A percentile compares a stretch with the other conserved stretches of the same genome.
Conservation (phyloP, 35 echinoderm and acorn worm genomes). For the Anneissia japonica region DNA sequence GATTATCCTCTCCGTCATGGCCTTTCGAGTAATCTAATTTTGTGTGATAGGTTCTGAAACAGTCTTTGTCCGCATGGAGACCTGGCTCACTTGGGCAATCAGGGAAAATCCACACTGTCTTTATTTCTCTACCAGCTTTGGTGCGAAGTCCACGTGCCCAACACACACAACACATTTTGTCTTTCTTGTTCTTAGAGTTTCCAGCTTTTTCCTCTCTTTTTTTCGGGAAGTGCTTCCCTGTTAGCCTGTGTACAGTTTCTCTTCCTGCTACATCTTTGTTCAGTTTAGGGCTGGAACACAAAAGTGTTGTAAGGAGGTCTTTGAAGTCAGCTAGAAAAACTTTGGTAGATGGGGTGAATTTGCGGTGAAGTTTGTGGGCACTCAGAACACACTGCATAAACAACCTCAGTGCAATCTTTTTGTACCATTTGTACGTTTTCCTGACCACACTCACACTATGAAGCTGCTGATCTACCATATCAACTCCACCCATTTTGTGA, state of each 20-base stretch:
- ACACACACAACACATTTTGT: constrained; percentile 11
- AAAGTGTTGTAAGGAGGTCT: too few relatives aligned
- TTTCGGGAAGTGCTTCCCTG: constrained; percentile 8
- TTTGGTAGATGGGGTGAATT: too few relatives aligned
- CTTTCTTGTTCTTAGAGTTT: not conserved
- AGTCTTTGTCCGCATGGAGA: not conserved
- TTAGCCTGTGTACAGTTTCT: too few relatives aligned
- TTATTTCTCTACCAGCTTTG: not conserved
- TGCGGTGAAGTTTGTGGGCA: too few relatives aligned
- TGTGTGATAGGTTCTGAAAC: not conserved
- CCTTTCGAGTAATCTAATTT: not conserved
- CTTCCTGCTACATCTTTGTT: too few relatives aligned
- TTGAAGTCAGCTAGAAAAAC: too few relatives aligned
- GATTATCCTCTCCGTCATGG: not conserved
- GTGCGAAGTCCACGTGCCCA: not conserved
- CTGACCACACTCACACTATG: not conserved
- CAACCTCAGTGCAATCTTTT: not conserved
- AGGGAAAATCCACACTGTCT: constrained; percentile 8
- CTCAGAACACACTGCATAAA: constrained; percentile 7
- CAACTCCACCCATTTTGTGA: constrained; percentile 4
- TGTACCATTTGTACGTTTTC: constrained; percentile 35
- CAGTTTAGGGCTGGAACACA: too few relatives aligned
- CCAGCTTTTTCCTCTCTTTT: constrained; percentile 4
- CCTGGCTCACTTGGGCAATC: not conserved
- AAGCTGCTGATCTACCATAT: not conserved